phyloP scores from a whole-genome alignment of 2,113 vertebrate genomes.

The Amphiprion ocellaris region DNA sequence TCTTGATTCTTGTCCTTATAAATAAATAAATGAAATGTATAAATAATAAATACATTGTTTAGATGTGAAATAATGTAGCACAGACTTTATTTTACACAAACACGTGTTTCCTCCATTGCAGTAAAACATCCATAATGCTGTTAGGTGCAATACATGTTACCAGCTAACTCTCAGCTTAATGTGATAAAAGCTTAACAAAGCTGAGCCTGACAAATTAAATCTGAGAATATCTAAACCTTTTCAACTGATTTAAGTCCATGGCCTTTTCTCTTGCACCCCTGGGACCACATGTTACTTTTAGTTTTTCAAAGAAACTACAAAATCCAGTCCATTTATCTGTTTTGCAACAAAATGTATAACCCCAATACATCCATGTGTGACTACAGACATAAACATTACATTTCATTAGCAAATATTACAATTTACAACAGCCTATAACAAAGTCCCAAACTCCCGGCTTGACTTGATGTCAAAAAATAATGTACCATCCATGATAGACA shows the following conservation, averaged over 20 bases:
- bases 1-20: neutral
- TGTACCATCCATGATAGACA: too few species aligned
- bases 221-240: neutral
- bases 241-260: neutral
- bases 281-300: neutral
- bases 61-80: slow-evolving; percentile 6
- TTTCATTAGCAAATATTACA: too few species aligned
- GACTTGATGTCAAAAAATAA: too few species aligned
- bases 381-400: neutral
- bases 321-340: neutral
- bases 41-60: slow-evolving; percentile 6
- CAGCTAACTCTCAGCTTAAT: slow-evolving; percentile 9
- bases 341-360: neutral
- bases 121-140: neutral
- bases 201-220: neutral
- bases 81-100: neutral
- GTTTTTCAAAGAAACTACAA: neutral
- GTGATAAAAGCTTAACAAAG: neutral
- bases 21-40: slow-evolving; percentile 19
- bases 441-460: too few species aligned
- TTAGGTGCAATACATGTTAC: too few species aligned
- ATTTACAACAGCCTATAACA: too few species aligned
- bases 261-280: neutral
- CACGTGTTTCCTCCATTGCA: neutral
- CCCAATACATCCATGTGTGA: neutral